phyloP scores from a whole-genome alignment of 2,113 vertebrate species.

The Lota lota region DNA sequence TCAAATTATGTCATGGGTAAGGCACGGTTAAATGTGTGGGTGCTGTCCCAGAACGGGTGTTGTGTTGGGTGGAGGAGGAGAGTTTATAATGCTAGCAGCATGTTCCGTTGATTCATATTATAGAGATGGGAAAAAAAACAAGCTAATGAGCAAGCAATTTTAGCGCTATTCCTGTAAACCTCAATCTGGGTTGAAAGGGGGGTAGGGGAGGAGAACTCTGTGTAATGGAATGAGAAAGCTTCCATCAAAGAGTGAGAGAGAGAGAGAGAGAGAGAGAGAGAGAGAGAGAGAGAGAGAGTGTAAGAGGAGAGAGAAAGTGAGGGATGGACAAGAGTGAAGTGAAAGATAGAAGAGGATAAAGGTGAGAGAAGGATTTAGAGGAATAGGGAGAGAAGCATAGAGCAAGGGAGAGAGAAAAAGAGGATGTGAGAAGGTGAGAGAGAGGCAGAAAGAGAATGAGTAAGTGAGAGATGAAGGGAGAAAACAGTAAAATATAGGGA shows the following conservation, averaged over 20 bases:
- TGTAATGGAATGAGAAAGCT: constrained; percentile 57
- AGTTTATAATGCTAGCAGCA: constrained; percentile 64
- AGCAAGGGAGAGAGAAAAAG: neutral
- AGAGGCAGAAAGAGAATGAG: neutral
- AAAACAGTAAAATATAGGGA: neutral
- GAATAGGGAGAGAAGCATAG: too few species aligned
- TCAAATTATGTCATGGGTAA: constrained; percentile 63
- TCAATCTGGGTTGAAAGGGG: constrained; percentile 38
- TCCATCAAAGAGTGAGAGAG: neutral
- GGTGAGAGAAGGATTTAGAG: too few species aligned
- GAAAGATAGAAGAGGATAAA: too few species aligned
- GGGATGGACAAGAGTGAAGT: too few species aligned
- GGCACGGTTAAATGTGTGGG: constrained; percentile 59
- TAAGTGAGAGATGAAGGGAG: neutral
- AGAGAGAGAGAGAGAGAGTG: neutral
- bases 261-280: too few species aligned
- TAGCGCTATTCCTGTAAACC: constrained; percentile 72
- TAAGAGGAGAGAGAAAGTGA: neutral
- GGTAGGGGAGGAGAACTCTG: constrained; percentile 46
- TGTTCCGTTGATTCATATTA: constrained; percentile 75
- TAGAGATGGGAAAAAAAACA: constrained; percentile 50
- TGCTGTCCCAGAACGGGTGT: constrained; percentile 52
- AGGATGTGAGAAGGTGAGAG: neutral
- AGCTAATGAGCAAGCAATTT: constrained; percentile 59
- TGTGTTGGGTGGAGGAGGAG: constrained; percentile 13